These are phyloP conservation scores for Pagetopsis macropterus DNA, from an alignment of 2,797 vertebrate species.

Conservation along the genomic window DNA sequence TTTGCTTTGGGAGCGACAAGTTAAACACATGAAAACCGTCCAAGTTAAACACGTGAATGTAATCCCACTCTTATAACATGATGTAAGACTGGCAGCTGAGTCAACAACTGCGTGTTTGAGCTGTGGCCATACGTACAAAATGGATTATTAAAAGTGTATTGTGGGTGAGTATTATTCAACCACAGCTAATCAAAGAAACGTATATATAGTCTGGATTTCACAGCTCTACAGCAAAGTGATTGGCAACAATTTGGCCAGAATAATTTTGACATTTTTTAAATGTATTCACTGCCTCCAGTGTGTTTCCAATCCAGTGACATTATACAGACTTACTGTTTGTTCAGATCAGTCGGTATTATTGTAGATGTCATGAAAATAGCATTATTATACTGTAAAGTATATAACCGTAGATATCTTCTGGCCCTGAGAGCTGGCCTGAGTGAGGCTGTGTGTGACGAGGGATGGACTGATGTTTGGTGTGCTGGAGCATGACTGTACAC, in stretches of 20 bases:
- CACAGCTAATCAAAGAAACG: conserved; percentile 30
- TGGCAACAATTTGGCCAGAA: neutral
- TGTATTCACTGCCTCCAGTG: neutral
- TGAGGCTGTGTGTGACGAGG: conserved; percentile 47
- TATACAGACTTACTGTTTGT: conserved; percentile 2
- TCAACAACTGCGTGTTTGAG: conserved; percentile 39
- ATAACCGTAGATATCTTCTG: conserved; percentile 10
- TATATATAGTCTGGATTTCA: conserved; percentile 16
- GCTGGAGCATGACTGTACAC: conserved; percentile 70
- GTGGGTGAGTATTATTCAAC: conserved; percentile 28
- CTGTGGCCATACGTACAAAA: conserved; percentile 39
- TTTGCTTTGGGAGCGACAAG: conserved; percentile 18
- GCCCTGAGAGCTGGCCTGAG: conserved; percentile 40
- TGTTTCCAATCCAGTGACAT: conserved; percentile 21
- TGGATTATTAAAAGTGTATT: conserved; percentile 9
- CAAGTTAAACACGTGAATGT: conserved; percentile 51
- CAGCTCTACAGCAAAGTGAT: neutral
- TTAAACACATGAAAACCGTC: conserved; percentile 39
- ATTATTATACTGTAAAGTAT: conserved; percentile 18
- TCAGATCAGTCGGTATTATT: neutral
- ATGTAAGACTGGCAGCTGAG: conserved; percentile 51
- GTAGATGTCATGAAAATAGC: conserved; percentile 14
- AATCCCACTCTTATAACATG: conserved; percentile 33
- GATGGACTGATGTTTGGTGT: conserved; percentile 57
- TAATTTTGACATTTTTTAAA: neutral